Percentiles rank a stretch among this genome's conserved stretches.
Conservation (phyloP, 2,113 vertebrate species). For the Atrichornis clamosus region DNA sequence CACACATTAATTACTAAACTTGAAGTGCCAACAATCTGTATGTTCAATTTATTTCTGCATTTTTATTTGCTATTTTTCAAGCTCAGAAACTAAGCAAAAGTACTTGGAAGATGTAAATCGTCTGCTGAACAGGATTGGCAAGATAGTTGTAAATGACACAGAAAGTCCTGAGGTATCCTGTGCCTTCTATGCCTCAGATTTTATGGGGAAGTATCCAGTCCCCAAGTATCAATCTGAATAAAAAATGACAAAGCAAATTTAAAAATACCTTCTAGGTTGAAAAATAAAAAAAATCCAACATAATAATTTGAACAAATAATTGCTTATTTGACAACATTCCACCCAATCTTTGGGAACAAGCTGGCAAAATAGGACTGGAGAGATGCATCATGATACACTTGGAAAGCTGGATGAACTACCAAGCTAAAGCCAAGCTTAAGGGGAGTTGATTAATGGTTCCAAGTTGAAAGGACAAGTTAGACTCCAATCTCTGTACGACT, state of each 20-base stretch:
- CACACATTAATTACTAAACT: rapidly evolving
- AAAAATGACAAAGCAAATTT: neutral
- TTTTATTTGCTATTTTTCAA: neutral
- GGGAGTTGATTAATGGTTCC: neutral
- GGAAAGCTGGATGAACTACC: neutral
- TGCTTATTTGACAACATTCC: neutral
- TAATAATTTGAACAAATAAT: neutral
- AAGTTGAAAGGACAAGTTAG: neutral
- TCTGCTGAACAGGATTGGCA: neutral
- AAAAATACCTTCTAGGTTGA: neutral
- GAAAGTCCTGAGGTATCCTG: neutral
- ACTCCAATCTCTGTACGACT: rapidly evolving
- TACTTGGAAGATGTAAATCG: neutral
- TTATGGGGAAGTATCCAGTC: neutral
- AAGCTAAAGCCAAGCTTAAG: neutral
- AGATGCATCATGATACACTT: neutral
- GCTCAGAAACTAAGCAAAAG: neutral
- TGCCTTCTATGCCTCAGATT: neutral
- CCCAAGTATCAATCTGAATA: neutral
- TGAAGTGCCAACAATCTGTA: neutral
- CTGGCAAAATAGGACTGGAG: neutral
- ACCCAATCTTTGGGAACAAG: neutral
- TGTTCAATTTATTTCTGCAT: neutral
- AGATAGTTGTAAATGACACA: neutral
- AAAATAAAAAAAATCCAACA: too few species aligned